Base-by-base conservation (phyloP, 1,140 invertebrate species). In the Holotrichia oblita region DNA sequence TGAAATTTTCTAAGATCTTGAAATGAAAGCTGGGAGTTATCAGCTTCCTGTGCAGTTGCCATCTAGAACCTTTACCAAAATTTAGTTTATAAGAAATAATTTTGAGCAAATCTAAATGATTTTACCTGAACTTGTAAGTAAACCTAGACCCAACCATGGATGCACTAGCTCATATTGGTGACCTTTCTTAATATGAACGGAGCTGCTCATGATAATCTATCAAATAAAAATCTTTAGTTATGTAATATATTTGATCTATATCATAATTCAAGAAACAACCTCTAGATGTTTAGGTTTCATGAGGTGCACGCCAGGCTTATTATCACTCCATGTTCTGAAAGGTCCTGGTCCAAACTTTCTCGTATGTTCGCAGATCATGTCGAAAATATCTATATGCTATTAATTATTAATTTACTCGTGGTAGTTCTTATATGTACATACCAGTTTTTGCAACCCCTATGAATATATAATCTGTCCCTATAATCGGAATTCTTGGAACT, bases 141-240 rank as follows among this genome's bases (percentile, higher is more conserved):
- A 82, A 3, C 89, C 89, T 78, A 85, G 81, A 12, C 88, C 89
- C 9, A 90, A 81, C 88, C 90, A 92, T 6, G 87, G 87, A 64
- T 88, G 85, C 0, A 93, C 81, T 80, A 90, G 90, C 44, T 85
- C 84, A 83, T 93, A 93, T 14, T 88, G 87, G 40, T 83, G 84
- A 3, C 89, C 85, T 84, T 93, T 93, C 41, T 88, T 87, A 7
- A 91, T 87, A 78, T 90, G 86, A 77, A 88, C 90, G 44, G 86
- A 87, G 80, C 89, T 91, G 76, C 85, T 89, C 40, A 93, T 84
- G 27, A 93, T 81, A 8, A n/a, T n/a, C n/a, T n/a, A n/a, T n/a
- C n/a, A n/a, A n/a, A n/a, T n/a, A n/a, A n/a, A n/a, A n/a, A n/a
- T n/a, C n/a, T n/a, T n/a, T n/a, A n/a, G n/a, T n/a, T n/a, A n/a